phyloP scores from a whole-genome alignment of 2,113 vertebrate species.

The Cebidichthys violaceus region DNA sequence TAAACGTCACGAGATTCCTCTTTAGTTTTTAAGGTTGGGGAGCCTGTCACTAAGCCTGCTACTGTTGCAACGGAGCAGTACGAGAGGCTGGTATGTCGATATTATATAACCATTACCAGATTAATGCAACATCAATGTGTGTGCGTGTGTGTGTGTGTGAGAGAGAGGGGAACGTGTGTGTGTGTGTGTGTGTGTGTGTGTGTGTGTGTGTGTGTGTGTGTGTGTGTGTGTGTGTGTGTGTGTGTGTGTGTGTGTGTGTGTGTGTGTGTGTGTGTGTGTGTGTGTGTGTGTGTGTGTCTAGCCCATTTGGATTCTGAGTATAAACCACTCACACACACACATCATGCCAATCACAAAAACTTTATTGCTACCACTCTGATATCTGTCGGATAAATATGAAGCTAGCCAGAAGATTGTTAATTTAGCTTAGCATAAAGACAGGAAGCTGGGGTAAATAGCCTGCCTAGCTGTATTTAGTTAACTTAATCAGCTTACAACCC shows the following conservation, averaged over 20 bases:
- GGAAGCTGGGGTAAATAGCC: too few relatives aligned
- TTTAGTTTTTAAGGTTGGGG: constrained; percentile 40
- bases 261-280: too few relatives aligned
- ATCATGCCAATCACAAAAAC: neutral
- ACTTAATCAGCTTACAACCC: too few relatives aligned
- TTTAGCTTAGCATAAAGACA: too few relatives aligned
- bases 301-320: neutral
- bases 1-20: constrained; percentile 48
- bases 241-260: neutral
- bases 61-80: constrained; percentile 32
- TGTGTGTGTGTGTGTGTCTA: neutral
- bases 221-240: constrained; percentile 8
- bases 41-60: constrained; percentile 49
- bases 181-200: constrained; percentile 10
- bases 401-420: neutral
- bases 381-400: neutral
- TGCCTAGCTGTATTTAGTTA: too few relatives aligned
- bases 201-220: neutral
- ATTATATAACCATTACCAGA: constrained; percentile 62
- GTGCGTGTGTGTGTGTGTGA: neutral
- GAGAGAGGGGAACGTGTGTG: neutral
- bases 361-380: neutral
- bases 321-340: neutral
- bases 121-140: constrained; percentile 36
- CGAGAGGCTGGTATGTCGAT: constrained; percentile 35